phyloP scores from a whole-genome alignment of 1,140 invertebrate species.

The Drosophila repletoides region DNA sequence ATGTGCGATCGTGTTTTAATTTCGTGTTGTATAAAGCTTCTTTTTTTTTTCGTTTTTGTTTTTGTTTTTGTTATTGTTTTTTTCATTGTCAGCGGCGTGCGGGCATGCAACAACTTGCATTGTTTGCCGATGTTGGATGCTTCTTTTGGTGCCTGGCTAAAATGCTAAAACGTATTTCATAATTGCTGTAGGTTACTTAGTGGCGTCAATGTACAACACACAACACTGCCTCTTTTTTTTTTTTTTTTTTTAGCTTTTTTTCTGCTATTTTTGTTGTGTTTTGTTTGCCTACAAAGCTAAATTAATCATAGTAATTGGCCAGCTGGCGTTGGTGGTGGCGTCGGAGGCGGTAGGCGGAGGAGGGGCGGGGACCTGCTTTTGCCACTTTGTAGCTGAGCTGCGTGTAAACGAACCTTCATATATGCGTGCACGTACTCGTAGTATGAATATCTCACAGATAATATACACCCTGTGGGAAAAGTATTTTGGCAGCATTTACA shows the following conservation, averaged over 20 bases:
- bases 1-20: conserved; percentile 78
- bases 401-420: conserved; percentile 78
- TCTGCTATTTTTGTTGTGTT: conserved; percentile 9
- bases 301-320: conserved; percentile 72
- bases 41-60: too few relatives aligned
- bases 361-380: background rate
- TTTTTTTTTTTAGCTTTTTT: conserved; percentile 8
- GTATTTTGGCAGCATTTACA: conserved; percentile 61
- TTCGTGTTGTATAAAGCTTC: conserved; percentile 75
- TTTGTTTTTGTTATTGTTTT: too few relatives aligned
- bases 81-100: conserved; percentile 77
- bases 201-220: conserved; percentile 39
- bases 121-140: conserved; percentile 32
- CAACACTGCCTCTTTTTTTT: background rate
- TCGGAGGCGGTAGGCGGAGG: background rate
- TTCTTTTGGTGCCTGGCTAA: conserved; percentile 46
- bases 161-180: conserved; percentile 78
- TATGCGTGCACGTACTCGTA: conserved; percentile 34
- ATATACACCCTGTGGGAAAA: conserved; percentile 64
- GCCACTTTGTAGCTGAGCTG: conserved; percentile 43
- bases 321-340: conserved; percentile 12
- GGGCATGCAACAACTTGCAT: conserved; percentile 71
- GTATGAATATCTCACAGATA: conserved; percentile 32
- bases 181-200: conserved; percentile 55
- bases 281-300: conserved; percentile 47